A percentile compares a stretch with the other conserved stretches of the same genome.
Conservation (phyloP, 2,113 vertebrate species). For the Ifrita kowaldi region DNA sequence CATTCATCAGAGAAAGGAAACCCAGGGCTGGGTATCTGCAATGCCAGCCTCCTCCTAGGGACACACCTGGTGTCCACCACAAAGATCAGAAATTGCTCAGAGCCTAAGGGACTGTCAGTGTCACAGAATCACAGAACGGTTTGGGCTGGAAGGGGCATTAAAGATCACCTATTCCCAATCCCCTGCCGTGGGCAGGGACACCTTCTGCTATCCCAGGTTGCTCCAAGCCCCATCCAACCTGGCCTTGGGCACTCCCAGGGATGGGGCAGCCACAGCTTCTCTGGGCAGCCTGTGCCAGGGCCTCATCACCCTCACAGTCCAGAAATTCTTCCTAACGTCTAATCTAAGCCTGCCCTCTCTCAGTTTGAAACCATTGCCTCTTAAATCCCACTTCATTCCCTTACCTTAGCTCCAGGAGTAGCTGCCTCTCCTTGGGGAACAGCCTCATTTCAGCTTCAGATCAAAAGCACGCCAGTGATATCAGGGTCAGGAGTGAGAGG, state of each 20-base stretch:
- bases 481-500: background rate
- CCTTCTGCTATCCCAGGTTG: accelerated
- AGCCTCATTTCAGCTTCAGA: background rate
- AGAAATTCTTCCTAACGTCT: background rate
- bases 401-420: background rate
- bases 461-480: background rate
- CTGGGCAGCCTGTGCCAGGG: background rate
- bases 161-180: background rate
- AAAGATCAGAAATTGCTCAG: background rate
- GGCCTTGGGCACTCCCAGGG: background rate
- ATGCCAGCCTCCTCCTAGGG: background rate
- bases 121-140: background rate
- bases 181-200: background rate
- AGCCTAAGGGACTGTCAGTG: background rate
- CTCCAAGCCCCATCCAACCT: accelerated
- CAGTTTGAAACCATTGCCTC: background rate
- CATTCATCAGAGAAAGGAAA: background rate
- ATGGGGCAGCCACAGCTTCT: background rate
- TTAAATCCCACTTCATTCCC: background rate
- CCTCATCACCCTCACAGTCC: background rate
- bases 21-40: background rate
- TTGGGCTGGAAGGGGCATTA: background rate
- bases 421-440: background rate
- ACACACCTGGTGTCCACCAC: background rate
- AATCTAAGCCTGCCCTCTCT: background rate